A percentile compares a stretch with the other conserved stretches of the same genome.
These are phyloP conservation scores for Apotomis capreana DNA, from an alignment of 2,888 invertebrate genomes.

Conservation along the genomic window DNA sequence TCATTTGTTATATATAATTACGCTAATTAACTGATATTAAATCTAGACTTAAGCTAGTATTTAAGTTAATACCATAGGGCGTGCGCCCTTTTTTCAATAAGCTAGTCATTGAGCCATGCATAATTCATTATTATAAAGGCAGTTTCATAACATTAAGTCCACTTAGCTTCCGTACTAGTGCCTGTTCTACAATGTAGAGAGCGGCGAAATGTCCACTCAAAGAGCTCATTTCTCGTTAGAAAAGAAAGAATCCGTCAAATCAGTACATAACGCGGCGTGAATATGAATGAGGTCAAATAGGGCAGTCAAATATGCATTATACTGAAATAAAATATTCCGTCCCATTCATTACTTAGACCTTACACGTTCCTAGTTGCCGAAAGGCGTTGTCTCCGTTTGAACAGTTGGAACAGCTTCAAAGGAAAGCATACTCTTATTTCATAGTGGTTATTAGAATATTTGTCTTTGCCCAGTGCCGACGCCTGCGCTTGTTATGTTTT, in stretches of 20 bases:
- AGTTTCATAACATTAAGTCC: conserved; percentile 26
- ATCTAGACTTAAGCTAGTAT: background rate
- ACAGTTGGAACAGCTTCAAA: conserved; percentile 73
- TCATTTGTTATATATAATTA: background rate
- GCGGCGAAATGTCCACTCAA: conserved; percentile 70
- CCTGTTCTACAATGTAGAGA: conserved; percentile 37
- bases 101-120: conserved; percentile 18
- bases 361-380: conserved; percentile 66
- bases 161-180: conserved; percentile 23
- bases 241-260: conserved; percentile 79
- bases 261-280: conserved; percentile 79
- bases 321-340: conserved; percentile 81
- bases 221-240: conserved; percentile 71
- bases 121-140: conserved; percentile 7
- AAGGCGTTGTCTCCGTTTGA: conserved; percentile 75
- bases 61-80: conserved; percentile 17
- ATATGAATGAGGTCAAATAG: conserved; percentile 82
- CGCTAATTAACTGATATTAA: background rate
- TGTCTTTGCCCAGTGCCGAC: conserved; percentile 55
- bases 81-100: conserved; percentile 14
- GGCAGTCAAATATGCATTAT: conserved; percentile 77
- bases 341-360: conserved; percentile 74
- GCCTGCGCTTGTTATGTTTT: conserved; percentile 40
- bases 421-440: conserved; percentile 55
- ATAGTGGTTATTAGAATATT: conserved; percentile 62